These are phyloP conservation scores for Lacerta viridis DNA, from an alignment of 2,797 vertebrate species.

Conservation along the genomic window DNA sequence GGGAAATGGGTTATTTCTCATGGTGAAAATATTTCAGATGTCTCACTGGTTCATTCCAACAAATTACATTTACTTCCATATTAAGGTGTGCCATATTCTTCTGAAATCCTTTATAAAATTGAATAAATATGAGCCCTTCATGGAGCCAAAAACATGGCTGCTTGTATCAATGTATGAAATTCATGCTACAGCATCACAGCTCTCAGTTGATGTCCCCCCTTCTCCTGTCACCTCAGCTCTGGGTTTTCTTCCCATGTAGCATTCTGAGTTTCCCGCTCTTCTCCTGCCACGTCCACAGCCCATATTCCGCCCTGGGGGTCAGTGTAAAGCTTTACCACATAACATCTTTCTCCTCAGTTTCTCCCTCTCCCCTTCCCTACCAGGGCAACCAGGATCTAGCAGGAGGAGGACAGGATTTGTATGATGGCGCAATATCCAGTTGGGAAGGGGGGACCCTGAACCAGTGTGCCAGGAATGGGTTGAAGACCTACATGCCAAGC, in stretches of 20 bases:
- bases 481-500: not conserved
- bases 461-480: not conserved
- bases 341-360: not conserved
- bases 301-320: not conserved
- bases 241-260: not conserved
- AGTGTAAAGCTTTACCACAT: not conserved
- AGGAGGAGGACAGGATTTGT: no score
- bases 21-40: not conserved
- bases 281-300: not conserved
- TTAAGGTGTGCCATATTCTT: not conserved
- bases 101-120: not conserved
- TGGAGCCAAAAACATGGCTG: not conserved
- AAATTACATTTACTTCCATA: not conserved
- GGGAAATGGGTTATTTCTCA: slow-evolving; percentile 42
- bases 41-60: not conserved
- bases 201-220: no score
- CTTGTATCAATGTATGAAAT: no score
- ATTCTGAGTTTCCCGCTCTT: not conserved
- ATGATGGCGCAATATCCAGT: not conserved
- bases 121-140: not conserved
- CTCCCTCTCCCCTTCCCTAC: not conserved
- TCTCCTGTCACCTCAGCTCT: not conserved
- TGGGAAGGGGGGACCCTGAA: not conserved
- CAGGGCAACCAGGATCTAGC: not conserved
- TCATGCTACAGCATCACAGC: not conserved